Evolutionary conservation across 92 coral and sea anemone species (phyloP), one percentile per base, ranked within the genome.

Genomic region (Palythoa grandiflora): DNA sequence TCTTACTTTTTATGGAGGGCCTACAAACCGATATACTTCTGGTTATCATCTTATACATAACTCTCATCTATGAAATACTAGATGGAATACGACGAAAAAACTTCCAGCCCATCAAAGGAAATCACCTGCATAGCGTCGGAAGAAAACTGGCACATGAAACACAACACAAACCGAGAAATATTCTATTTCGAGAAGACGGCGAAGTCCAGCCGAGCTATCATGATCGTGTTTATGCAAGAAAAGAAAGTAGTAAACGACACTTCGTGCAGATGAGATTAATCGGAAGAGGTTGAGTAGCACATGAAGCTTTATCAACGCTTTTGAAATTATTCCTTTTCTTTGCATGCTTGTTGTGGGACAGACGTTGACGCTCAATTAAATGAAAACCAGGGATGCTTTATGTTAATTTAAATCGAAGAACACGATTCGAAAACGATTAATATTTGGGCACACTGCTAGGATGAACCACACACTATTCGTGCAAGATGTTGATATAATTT

Each of bases 261-360:
- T 91, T 91, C 79, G 89, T 91, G 9, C 93, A 91, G 72, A 91
- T 91, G 91, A 77, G 93, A 61, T 83, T 91, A 52, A 78, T 91
- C 20, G 87, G 85, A 52, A 86, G 93, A 52, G 89, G 72, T 39
- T 79, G 51, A 79, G 14, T 11, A 12, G 39, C 60, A 19, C 20
- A 63, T 8, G 4, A 44, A 44, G 50, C 6, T 2, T 5, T 44
- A 44, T 44, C 50, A 8, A 3, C 6, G 50, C 50, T 44, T 44
- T 44, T 44, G 7, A 44, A 44, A 8, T 44, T 44, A 44, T 44
- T 44, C 50, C 50, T 44, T 44, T 44, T 44, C 50, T 44, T 44
- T 44, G 6, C 0, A 44, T 44, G 50, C 50, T 1, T 44, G 5
- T 44, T 44, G 7, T 44, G 50, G 50, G 50, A 44, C 50, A 44